These are phyloP conservation scores for Drosophila borborema DNA, from an alignment of 2,888 invertebrate genomes.

Conservation along the genomic window DNA sequence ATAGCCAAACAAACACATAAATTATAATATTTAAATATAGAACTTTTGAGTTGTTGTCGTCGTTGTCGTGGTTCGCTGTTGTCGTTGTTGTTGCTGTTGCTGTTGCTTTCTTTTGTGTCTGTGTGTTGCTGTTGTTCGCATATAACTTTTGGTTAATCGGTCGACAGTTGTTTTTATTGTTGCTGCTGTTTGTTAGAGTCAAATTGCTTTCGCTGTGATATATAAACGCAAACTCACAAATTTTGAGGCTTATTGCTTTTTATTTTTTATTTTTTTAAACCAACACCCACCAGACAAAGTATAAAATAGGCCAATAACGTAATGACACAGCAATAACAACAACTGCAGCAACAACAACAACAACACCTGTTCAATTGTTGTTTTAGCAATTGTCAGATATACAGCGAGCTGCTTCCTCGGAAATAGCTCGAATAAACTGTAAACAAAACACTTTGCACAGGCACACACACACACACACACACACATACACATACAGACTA, in stretches of 20 bases:
- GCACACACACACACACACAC: slow-evolving; percentile 3
- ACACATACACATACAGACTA: neutral
- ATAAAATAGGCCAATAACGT: slow-evolving; percentile 58
- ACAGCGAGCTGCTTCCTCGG: slow-evolving; percentile 30
- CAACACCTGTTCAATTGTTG: slow-evolving; percentile 36
- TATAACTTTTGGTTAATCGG: slow-evolving; percentile 68
- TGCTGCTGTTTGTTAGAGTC: slow-evolving; percentile 45
- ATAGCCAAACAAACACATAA: slow-evolving; percentile 80
- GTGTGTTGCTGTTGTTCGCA: slow-evolving; percentile 44
- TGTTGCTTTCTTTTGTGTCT: slow-evolving; percentile 28
- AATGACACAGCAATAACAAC: slow-evolving; percentile 43
- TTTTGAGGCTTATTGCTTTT: slow-evolving; percentile 8
- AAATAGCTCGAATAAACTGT: slow-evolving; percentile 29
- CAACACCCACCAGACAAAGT: slow-evolving; percentile 34
- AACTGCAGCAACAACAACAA: slow-evolving; percentile 6
- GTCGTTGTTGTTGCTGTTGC: slow-evolving; percentile 40
- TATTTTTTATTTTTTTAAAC: slow-evolving; percentile 10
- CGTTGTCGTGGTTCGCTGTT: slow-evolving; percentile 58
- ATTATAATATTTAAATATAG: slow-evolving; percentile 81
- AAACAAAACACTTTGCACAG: slow-evolving; percentile 32
- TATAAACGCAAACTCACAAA: slow-evolving; percentile 17
- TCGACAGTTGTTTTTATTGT: slow-evolving; percentile 40
- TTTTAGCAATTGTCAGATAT: slow-evolving; percentile 28
- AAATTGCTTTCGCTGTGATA: slow-evolving; percentile 54
- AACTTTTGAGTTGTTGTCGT: slow-evolving; percentile 78